phyloP scores from a whole-genome alignment of 2,113 vertebrate genomes.

The Proteles cristata region DNA sequence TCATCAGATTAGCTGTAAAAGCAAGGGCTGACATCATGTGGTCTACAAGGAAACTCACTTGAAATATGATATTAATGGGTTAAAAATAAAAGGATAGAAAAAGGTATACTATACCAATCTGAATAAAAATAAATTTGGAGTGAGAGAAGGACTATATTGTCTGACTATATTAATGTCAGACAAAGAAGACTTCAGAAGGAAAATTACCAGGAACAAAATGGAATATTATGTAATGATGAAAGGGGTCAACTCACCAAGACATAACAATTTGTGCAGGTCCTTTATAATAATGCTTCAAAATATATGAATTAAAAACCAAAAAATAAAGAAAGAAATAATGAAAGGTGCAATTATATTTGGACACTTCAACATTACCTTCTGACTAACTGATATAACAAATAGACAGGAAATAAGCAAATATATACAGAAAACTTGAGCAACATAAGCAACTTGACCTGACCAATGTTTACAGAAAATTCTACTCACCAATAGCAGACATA shows the following conservation, averaged over 20 bases:
- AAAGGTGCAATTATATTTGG: not conserved
- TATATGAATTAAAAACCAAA: not conserved
- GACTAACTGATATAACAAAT: not conserved
- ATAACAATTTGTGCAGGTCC: not conserved
- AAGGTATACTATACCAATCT: not conserved
- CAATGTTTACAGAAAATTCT: not conserved
- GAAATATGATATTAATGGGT: not conserved
- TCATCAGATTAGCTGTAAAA: not conserved
- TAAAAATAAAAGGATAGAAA: constrained; percentile 20
- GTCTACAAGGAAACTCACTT: not conserved
- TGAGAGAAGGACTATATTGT: too few species aligned
- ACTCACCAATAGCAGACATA: not conserved
- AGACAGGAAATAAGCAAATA: not conserved
- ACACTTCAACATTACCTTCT: not conserved
- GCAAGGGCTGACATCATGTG: not conserved
- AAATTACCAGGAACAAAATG: not conserved
- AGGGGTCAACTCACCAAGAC: not conserved
- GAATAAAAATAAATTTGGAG: not conserved
- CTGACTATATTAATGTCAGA: not conserved
- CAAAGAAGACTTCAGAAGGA: not conserved
- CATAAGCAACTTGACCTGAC: not conserved
- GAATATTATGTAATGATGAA: not conserved
- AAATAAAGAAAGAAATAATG: not conserved
- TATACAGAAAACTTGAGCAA: not conserved
- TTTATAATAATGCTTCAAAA: not conserved